Conservation (phyloP, 2,113 vertebrate genomes). For the Rhea americana region DNA sequence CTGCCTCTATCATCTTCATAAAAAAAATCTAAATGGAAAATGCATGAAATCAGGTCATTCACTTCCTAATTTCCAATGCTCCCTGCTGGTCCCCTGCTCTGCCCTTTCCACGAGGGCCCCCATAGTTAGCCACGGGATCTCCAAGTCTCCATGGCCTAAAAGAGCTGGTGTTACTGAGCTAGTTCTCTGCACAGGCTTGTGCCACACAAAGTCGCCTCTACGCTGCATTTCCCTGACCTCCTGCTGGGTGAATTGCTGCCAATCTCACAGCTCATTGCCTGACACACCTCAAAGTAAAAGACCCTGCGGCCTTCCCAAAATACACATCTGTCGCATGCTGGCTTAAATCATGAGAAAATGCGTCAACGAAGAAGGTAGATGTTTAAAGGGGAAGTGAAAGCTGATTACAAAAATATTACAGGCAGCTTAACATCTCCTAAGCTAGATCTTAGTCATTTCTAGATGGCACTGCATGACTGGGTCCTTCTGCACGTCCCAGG, state of each 20-base stretch:
- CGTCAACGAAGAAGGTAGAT: not conserved
- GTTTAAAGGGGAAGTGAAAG: not conserved
- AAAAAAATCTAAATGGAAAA: no score
- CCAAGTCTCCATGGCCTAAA: not conserved
- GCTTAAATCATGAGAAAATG: not conserved
- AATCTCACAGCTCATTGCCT: not conserved
- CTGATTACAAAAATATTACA: not conserved
- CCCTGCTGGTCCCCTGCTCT: not conserved
- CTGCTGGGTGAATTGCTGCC: not conserved
- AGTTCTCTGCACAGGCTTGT: not conserved
- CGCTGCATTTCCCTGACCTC: not conserved
- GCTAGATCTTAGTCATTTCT: not conserved
- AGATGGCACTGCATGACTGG: fast-evolving
- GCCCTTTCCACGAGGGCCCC: not conserved
- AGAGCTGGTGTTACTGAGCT: not conserved
- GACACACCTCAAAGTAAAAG: not conserved
- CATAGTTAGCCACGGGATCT: not conserved
- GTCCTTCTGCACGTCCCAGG: not conserved
- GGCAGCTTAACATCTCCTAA: not conserved
- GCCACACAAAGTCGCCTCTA: fast-evolving
- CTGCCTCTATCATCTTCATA: not conserved
- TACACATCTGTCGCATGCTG: not conserved
- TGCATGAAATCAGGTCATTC: no score
- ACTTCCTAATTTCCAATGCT: not conserved
- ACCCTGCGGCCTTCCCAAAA: not conserved